A percentile compares a stretch with the other conserved stretches of the same genome.
These are phyloP conservation scores for Merops nubicus DNA, from an alignment of 2,113 vertebrate species.

Conservation along the genomic window DNA sequence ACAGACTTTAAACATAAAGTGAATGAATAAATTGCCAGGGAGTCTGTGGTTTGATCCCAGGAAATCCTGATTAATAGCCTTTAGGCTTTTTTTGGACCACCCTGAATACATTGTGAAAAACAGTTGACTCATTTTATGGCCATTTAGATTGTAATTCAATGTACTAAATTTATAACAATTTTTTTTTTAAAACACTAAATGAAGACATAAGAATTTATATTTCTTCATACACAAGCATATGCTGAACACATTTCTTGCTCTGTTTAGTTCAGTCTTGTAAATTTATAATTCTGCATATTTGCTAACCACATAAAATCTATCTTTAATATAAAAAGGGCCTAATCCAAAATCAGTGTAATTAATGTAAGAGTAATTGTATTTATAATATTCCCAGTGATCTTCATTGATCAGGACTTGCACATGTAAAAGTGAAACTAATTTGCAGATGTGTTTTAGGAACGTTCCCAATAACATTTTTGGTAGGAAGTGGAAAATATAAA, in stretches of 20 bases:
- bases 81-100: conserved; percentile 70
- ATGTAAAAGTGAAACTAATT: conserved; percentile 15
- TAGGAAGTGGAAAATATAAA: not conserved
- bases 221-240: conserved; percentile 23
- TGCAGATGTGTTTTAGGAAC: not conserved
- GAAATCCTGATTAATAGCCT: conserved; percentile 80
- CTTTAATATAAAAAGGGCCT: not conserved
- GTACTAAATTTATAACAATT: conserved; percentile 44
- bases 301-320: not conserved
- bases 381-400: not conserved
- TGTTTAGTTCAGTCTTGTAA: not conserved
- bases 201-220: conserved; percentile 12
- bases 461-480: not conserved
- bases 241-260: conserved; percentile 13
- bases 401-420: not conserved
- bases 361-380: not conserved
- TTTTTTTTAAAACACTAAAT: not conserved
- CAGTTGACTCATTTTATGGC: conserved; percentile 70
- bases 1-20: conserved; percentile 69
- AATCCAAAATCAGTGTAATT: not conserved
- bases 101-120: conserved; percentile 69
- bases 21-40: conserved; percentile 52
- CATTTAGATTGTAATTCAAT: conserved; percentile 60
- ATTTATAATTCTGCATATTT: not conserved
- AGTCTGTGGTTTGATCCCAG: conserved; percentile 75